These are phyloP conservation scores for Temnothorax ravouxi DNA, from an alignment of 2,888 invertebrate genomes.

Conservation along the genomic window DNA sequence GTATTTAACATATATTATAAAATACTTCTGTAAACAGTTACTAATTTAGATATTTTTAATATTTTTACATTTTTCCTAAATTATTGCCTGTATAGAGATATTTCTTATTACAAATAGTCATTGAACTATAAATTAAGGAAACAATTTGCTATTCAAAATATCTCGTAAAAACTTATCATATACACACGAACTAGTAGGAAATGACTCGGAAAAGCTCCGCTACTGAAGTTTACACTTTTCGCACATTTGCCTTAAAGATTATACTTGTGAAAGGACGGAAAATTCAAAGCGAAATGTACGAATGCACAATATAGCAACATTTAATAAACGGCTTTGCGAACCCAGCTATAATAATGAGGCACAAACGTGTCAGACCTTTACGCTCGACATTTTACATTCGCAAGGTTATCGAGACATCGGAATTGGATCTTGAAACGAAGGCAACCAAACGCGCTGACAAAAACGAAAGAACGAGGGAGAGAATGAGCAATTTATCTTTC, in stretches of 20 bases:
- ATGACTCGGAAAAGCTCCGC: constrained; percentile 8
- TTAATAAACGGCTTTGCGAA: constrained; percentile 28
- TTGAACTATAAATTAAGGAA: not conserved
- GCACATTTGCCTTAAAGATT: not conserved
- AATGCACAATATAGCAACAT: not conserved
- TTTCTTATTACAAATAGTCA: not conserved
- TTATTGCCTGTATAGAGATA: not conserved
- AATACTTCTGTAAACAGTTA: not conserved
- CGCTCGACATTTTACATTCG: constrained; percentile 10
- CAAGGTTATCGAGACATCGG: not conserved
- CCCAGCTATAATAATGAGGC: constrained; percentile 28
- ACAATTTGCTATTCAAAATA: not conserved
- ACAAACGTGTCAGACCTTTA: not conserved
- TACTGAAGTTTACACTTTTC: not conserved
- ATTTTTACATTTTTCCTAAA: not conserved
- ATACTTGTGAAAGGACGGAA: not conserved
- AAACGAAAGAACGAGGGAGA: not conserved
- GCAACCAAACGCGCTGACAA: not conserved
- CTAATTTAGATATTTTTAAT: not conserved
- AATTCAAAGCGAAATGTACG: constrained; percentile 23
- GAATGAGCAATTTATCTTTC: constrained; percentile 38
- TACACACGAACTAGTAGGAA: not conserved
- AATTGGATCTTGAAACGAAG: constrained; percentile 5
- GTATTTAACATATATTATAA: not conserved
- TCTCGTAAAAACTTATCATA: not conserved